Evolutionary conservation across 2,797 vertebrate species (phyloP).

Genomic region (Pteronotus mesoamericanus): DNA sequence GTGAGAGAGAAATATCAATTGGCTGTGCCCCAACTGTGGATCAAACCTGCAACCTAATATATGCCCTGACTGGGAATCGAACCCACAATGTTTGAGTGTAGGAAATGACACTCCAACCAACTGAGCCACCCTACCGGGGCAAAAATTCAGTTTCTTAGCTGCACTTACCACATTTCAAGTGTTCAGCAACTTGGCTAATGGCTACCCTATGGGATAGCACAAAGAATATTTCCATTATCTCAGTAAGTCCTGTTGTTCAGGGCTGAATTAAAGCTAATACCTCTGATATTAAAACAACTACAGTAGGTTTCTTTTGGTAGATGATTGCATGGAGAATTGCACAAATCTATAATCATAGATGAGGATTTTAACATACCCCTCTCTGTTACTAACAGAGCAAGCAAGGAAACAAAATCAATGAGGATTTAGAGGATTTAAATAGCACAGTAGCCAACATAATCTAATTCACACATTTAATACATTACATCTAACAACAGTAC

Average conservation of each 20-base stretch:
- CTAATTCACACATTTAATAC: background rate
- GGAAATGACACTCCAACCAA: background rate
- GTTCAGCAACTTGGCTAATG: background rate
- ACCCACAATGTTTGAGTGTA: background rate
- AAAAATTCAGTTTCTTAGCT: background rate
- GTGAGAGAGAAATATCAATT: background rate
- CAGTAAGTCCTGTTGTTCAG: background rate
- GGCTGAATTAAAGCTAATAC: background rate
- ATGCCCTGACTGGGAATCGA: background rate
- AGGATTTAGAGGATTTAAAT: background rate
- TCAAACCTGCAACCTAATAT: no score
- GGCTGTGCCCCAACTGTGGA: background rate
- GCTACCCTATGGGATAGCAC: background rate
- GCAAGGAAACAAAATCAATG: background rate
- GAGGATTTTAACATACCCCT: background rate
- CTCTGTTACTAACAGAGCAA: background rate
- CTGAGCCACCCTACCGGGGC: background rate
- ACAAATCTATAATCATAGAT: background rate
- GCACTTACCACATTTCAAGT: background rate
- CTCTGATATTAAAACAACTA: background rate
- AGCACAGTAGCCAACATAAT: background rate
- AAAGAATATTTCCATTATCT: background rate
- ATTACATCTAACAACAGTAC: background rate
- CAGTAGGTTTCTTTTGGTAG: background rate
- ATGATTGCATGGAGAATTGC: background rate